Evolutionary conservation across 2,888 invertebrate genomes (phyloP).

Genomic region (Agonopterix arenella): DNA sequence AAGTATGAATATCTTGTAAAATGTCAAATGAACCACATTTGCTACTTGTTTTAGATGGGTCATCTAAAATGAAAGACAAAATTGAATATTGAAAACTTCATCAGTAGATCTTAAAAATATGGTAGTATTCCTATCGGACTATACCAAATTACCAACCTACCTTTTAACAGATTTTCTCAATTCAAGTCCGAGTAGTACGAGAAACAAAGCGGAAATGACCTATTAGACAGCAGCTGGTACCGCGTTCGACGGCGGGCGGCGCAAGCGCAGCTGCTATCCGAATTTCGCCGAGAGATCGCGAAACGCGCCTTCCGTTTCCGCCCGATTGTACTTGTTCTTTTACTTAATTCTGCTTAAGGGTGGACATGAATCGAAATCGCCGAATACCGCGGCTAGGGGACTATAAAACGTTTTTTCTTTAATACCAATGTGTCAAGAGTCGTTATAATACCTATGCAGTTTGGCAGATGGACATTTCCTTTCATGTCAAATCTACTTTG

Average conservation of each 20-base stretch:
- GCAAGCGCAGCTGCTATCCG: conserved; percentile 65
- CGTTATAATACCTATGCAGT: conserved; percentile 4
- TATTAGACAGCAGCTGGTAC: conserved; percentile 63
- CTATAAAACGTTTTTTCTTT: conserved; percentile 15
- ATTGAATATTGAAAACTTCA: too few relatives aligned
- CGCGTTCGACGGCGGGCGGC: conserved; percentile 26
- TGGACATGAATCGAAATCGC: conserved; percentile 49
- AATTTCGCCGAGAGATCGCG: conserved; percentile 72
- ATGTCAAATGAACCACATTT: too few relatives aligned
- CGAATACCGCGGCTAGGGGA: conserved; percentile 30
- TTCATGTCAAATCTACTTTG: conserved; percentile 3
- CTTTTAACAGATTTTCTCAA: neutral
- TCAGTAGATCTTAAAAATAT: too few relatives aligned
- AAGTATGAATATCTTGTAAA: too few relatives aligned
- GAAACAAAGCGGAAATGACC: conserved; percentile 62
- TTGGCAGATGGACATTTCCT: conserved; percentile 17
- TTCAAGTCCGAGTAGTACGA: conserved; percentile 27
- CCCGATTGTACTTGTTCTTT: conserved; percentile 53
- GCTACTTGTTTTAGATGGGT: too few relatives aligned
- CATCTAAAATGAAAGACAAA: too few relatives aligned
- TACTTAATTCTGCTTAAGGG: conserved; percentile 36
- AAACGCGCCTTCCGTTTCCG: conserved; percentile 75
- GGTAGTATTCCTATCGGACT: neutral
- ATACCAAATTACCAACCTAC: conserved; percentile 1
- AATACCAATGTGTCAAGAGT: conserved; percentile 12